Conservation (phyloP, 2,797 vertebrate species). For the Peromyscus nudipes region DNA sequence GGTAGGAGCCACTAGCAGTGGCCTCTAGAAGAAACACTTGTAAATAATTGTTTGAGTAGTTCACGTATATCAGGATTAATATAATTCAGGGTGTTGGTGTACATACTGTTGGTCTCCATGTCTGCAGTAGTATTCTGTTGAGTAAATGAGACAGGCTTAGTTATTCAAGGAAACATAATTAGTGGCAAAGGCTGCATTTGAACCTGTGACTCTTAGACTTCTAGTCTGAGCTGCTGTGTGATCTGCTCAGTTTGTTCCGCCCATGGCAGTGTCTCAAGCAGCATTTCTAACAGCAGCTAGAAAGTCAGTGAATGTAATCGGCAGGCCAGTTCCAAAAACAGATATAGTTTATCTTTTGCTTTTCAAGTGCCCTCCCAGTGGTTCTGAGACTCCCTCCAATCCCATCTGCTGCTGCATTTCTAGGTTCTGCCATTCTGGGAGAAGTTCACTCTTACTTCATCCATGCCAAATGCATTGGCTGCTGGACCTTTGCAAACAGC, state of each 20-base stretch:
- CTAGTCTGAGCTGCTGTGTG: not conserved
- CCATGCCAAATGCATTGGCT: not conserved
- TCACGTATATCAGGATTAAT: not conserved
- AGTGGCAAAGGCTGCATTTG: not conserved
- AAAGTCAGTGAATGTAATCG: not conserved
- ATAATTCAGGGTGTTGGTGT: not conserved
- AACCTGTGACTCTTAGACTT: not conserved
- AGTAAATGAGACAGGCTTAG: not conserved
- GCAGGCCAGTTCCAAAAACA: not conserved
- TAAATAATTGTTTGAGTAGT: not conserved
- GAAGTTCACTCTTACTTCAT: not conserved
- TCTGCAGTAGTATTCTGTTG: not conserved
- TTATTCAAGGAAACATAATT: not conserved
- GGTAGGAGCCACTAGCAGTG: not conserved
- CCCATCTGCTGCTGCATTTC: not conserved
- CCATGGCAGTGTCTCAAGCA: not conserved
- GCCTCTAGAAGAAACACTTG: not conserved
- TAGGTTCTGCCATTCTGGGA: not conserved
- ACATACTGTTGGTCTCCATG: not conserved
- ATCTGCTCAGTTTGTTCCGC: not conserved
- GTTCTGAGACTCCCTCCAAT: not conserved
- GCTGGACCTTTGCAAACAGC: not conserved
- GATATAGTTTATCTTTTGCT: not conserved
- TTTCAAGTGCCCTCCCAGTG: not conserved
- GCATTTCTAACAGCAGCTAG: constrained; percentile 3